These are phyloP conservation scores for Mola mola DNA, from an alignment of 2,113 vertebrate species.

Conservation along the genomic window DNA sequence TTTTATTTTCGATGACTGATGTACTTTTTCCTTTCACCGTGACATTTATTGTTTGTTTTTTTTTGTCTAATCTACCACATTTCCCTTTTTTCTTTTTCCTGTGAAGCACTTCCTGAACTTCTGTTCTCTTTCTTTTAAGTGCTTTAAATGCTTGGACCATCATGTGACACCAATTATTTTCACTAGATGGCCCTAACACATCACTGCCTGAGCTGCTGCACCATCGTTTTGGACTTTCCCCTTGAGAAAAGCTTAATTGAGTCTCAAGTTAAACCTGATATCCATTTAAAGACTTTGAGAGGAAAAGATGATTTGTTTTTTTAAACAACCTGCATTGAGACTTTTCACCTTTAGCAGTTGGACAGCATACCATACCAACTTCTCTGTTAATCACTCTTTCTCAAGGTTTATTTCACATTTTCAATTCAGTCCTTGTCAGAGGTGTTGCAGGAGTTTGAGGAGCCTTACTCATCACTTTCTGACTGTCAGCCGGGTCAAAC, in stretches of 20 bases:
- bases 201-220: background rate
- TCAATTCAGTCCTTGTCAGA: background rate
- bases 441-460: conserved; percentile 7
- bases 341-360: background rate
- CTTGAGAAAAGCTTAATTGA: background rate
- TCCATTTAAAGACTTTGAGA: too few species aligned
- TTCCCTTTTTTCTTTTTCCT: background rate
- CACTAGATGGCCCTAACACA: conserved; percentile 69
- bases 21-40: too few species aligned
- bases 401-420: background rate
- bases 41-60: too few species aligned
- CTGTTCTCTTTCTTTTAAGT: too few species aligned
- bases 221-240: too few species aligned
- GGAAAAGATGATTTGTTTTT: background rate
- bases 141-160: too few species aligned
- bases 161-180: conserved; percentile 39
- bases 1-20: too few species aligned
- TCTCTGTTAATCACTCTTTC: background rate
- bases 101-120: background rate
- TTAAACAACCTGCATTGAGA: too few species aligned
- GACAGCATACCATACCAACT: too few species aligned
- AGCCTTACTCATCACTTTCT: conserved; percentile 12
- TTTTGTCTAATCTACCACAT: background rate
- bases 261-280: background rate
- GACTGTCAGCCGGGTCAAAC: conserved; percentile 15